Evolutionary conservation across 2,888 invertebrate species (phyloP).

Genomic region (Drosophila emarginata): DNA sequence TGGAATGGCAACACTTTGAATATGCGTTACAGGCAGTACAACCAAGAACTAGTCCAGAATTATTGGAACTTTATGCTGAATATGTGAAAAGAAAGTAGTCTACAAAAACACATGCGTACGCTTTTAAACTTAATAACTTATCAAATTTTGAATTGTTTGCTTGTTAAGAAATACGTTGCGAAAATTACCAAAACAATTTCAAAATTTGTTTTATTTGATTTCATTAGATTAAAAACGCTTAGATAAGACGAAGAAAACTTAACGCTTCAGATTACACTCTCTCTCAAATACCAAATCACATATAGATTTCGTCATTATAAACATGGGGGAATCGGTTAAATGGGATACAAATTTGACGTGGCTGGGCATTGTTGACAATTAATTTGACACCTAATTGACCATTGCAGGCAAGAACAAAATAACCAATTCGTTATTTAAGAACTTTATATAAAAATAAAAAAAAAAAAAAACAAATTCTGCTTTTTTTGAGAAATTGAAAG

Average conservation of each 20-base stretch:
- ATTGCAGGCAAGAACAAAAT: conserved; percentile 3
- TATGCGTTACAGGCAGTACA: conserved; percentile 87
- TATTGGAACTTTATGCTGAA: conserved; percentile 89
- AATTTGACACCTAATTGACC: conserved; percentile 37
- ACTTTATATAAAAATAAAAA: neutral
- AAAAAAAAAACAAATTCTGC: neutral
- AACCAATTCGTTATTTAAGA: conserved; percentile 5
- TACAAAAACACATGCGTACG: neutral
- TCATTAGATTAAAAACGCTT: neutral
- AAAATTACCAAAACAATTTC: neutral
- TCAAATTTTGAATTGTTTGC: neutral
- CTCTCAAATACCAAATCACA: conserved; percentile 1
- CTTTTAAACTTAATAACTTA: neutral
- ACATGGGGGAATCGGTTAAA: neutral
- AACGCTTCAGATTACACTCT: neutral
- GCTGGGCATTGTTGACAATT: neutral
- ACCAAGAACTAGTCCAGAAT: conserved; percentile 89
- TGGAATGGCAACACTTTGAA: conserved; percentile 88
- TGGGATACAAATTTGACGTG: neutral
- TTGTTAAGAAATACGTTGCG: neutral
- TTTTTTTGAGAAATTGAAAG: neutral
- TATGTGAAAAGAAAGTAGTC: conserved; percentile 82
- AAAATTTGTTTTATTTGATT: neutral
- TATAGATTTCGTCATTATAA: neutral
- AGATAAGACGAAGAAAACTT: neutral